These are phyloP conservation scores for Grallaria varia DNA, from an alignment of 2,113 vertebrate species.

Conservation along the genomic window DNA sequence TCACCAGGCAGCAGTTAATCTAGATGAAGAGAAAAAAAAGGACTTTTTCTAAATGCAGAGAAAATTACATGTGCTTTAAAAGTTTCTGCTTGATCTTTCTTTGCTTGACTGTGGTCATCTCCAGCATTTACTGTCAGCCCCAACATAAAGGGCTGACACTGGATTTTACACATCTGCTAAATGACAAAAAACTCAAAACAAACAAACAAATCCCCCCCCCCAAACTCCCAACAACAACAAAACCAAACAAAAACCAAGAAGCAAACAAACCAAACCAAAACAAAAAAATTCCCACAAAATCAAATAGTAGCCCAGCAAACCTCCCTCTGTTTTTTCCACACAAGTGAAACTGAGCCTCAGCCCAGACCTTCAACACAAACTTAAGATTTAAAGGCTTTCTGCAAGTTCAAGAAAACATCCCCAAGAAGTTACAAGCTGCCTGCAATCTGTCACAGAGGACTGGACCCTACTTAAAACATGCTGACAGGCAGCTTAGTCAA, in stretches of 20 bases:
- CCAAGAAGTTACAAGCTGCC: background rate
- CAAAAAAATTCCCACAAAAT: background rate
- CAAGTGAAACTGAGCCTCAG: background rate
- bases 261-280: too few species aligned
- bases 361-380: background rate
- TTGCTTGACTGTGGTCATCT: background rate
- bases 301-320: background rate
- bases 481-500: background rate
- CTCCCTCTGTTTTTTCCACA: background rate
- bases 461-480: background rate
- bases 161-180: background rate
- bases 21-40: background rate
- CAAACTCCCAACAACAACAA: too few species aligned
- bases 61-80: background rate
- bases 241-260: too few species aligned
- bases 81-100: background rate
- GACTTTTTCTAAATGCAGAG: background rate
- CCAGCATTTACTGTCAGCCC: background rate
- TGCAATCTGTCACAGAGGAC: background rate
- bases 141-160: background rate
- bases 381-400: background rate
- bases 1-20: background rate
- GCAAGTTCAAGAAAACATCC: background rate
- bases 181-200: background rate
- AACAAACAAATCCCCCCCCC: too few species aligned